phyloP scores from a whole-genome alignment of 1,140 invertebrate species.

The Ceratina japonica region DNA sequence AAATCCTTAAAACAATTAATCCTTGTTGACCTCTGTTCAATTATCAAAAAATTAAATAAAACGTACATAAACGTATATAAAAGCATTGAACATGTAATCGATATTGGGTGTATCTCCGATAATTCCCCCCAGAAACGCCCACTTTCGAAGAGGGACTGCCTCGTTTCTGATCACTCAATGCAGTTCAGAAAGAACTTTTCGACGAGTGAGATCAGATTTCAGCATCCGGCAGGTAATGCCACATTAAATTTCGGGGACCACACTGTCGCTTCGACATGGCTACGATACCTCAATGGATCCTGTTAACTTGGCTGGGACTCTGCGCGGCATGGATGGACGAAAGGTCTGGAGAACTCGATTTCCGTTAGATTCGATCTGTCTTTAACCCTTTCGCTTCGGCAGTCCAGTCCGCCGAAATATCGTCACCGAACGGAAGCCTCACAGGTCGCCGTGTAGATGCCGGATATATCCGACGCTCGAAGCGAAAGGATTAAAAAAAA shows the following conservation, averaged over 20 bases:
- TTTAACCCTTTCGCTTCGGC: too few species aligned
- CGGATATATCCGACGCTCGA: too few species aligned
- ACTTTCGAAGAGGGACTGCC: too few species aligned
- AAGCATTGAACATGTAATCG: too few species aligned
- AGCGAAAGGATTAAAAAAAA: too few species aligned
- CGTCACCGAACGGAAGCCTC: too few species aligned
- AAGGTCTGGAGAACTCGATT: constrained; percentile 52
- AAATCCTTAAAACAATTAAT: too few species aligned
- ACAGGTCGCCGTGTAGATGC: too few species aligned
- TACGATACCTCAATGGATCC: constrained; percentile 41
- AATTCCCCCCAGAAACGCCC: constrained; percentile 62
- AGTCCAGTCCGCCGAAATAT: too few species aligned
- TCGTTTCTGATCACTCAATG: constrained; percentile 40
- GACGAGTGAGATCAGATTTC: not conserved
- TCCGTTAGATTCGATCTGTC: constrained; percentile 9
- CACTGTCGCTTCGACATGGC: constrained; percentile 37
- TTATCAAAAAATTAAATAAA: too few species aligned
- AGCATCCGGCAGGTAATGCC: constrained; percentile 36
- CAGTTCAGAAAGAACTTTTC: constrained; percentile 17
- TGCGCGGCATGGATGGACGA: constrained; percentile 66
- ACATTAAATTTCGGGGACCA: constrained; percentile 34
- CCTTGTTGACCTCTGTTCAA: too few species aligned
- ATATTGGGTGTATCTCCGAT: constrained; percentile 68
- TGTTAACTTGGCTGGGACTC: constrained; percentile 54
- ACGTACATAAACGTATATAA: too few species aligned